Base-by-base conservation (phyloP, 2,113 vertebrate species). In the Corythornis cristatus region DNA sequence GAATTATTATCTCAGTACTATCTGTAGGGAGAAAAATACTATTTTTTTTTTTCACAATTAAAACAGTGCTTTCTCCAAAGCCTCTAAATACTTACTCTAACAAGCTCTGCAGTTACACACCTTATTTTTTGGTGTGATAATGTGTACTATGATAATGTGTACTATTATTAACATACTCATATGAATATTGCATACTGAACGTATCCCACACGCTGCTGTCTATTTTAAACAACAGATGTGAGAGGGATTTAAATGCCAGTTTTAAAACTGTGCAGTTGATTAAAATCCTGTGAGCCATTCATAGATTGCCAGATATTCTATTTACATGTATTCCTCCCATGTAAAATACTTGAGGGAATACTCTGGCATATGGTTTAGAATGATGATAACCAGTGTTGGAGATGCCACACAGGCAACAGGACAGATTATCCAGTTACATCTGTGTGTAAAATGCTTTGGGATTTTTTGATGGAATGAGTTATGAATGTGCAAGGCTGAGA, bases 401-500 rank as follows among this genome's bases (percentile, higher is more conserved):
- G 82, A 94, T 94, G 91, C 93, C 96, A 91, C 85, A 89, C 68
- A 93, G 95, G 94, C 95, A 95, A 93, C 94, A 93, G 94, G 95
- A 89, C 61, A 72, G 80, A 67, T 73, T 89, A 94, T 96, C 95
- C 28, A 7, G 71, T 92, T 96, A 93, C 89, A 96, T 91, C 94
- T 88, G 87, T 89, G 93, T 5, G 29, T 93, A 96, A 95, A 94
- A 94, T 83, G 82, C 89, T 88, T 91, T 0, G 15, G 88, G 94
- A 93, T 89, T 76, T 91, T 96, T 64, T 85, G 84, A 92, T 83
- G 87, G 94, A 94, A 89, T 64, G 56, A 83, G 67, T 83, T 91
- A 96, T 29, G 87, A 89, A 89, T 79, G 91, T 57, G 75, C 83
- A 90, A 95, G 92, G 64, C 72, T 93, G 91, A 91, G 94, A 89